phyloP scores from a whole-genome alignment of 92 coral and sea anemone genomes.

The Parazoanthus swiftii region DNA sequence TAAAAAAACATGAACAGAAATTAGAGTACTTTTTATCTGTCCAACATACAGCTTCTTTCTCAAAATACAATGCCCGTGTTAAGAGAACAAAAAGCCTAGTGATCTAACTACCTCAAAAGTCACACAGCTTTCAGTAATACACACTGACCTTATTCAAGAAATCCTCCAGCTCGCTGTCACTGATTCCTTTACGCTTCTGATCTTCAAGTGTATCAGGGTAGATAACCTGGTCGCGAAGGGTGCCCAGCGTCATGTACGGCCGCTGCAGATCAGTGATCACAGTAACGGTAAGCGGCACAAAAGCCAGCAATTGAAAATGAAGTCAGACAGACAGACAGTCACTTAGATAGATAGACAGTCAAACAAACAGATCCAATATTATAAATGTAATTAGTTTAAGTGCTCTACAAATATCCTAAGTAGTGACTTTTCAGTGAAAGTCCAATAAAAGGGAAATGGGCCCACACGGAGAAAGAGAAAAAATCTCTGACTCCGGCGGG shows the following conservation, averaged over 20 bases:
- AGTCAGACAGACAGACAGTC: no score
- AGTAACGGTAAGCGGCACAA: not conserved
- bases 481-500: no score
- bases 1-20: no score
- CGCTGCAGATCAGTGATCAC: constrained; percentile 59
- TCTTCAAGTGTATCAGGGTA: constrained; percentile 92
- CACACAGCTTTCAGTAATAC: not conserved
- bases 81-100: not conserved
- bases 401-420: no score
- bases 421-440: no score
- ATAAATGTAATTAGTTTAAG: no score
- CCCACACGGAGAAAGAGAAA: no score
- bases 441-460: no score
- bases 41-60: not conserved
- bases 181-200: constrained; percentile 71
- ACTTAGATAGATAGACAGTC: no score
- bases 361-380: no score
- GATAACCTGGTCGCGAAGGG: constrained; percentile 93
- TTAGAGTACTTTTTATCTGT: no score
- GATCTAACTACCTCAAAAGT: not conserved
- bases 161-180: constrained; percentile 77
- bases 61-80: not conserved
- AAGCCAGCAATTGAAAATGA: not conserved
- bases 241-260: constrained; percentile 95
- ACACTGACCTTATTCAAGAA: constrained; percentile 81